Base-by-base conservation (phyloP, 2,888 invertebrate genomes). In the Drosophila testacea region DNA sequence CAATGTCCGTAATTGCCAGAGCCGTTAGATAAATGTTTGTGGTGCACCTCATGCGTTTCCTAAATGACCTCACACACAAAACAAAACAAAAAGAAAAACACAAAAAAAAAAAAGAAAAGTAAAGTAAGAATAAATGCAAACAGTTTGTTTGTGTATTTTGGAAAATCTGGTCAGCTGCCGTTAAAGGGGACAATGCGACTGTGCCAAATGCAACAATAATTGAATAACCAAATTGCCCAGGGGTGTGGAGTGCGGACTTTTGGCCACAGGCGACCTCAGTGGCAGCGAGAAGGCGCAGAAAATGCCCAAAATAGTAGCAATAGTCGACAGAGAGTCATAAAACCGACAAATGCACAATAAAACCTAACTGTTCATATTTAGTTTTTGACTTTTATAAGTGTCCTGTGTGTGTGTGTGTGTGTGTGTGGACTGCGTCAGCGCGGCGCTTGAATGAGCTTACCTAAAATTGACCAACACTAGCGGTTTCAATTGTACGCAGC, bases 11-110 rank as follows among this genome's bases (percentile, higher is more conserved):
- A 67, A 95, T 93, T 47, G 96, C 96, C 77, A 96, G 92, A 0
- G 95, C 95, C 59, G 95, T 95, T 76, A 96, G 93, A 92, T 96
- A 96, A 68, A 94, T 94, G 92, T 96, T 96, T 66, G 96, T 96
- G 41, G 96, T 95, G 72, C 95, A 95, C 84, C 95, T 93, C 96
- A 96, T 96, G 54, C 95, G 94, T 76, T 95, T 93, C 76, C 94
- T 94, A 83, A 69, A 77, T 42, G 60, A 44, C 54, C 51, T 7
- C 13, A 30, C 41, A 16, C 27, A 28, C 48, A 51, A 61, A 46
- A 22, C 38, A 16, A 16, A 7, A 6, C 13, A 48, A 32, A 30
- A 46, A 47, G 54, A 46, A 39, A 22, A 38, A 57, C 51, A 30
- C 10, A 1, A 44, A n/a, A 36, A 1, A 44, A n/a, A 36, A 55